Conservation (phyloP, 2,113 vertebrate genomes). For the Cavia porcellus region DNA sequence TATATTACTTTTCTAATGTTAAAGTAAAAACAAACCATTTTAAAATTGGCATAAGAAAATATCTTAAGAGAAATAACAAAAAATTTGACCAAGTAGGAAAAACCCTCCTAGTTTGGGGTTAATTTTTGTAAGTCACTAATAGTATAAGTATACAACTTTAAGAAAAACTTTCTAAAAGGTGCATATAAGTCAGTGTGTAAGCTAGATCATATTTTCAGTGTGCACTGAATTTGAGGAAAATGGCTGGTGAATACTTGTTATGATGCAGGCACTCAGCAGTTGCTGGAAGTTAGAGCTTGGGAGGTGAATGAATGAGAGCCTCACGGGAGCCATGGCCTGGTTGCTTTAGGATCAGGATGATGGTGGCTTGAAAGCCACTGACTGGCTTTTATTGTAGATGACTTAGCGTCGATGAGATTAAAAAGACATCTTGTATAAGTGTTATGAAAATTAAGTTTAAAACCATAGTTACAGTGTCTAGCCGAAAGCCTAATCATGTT, state of each 20-base stretch:
- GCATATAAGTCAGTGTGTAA: not conserved
- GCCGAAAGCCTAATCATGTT: not conserved
- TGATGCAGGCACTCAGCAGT: not conserved
- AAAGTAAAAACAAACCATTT: not conserved
- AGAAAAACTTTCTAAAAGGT: not conserved
- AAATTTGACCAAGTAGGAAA: not conserved
- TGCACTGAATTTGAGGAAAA: not conserved
- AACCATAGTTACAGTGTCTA: not conserved
- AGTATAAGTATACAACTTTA: not conserved
- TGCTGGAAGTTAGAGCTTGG: not conserved
- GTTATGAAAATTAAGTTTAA: not conserved
- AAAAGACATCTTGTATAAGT: not conserved
- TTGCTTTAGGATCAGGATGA: not conserved
- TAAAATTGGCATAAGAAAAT: not conserved
- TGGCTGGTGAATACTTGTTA: not conserved
- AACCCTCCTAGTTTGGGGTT: not conserved
- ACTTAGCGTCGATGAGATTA: not conserved
- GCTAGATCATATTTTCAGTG: not conserved
- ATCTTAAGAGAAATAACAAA: not conserved
- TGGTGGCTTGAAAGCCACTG: not conserved
- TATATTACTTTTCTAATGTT: not conserved
- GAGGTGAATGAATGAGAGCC: not conserved
- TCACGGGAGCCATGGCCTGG: not conserved
- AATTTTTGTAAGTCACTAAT: not conserved
- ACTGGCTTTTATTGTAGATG: not conserved